Evolutionary conservation across 2,113 vertebrate genomes (phyloP).

Genomic region (Trinectes maculatus): DNA sequence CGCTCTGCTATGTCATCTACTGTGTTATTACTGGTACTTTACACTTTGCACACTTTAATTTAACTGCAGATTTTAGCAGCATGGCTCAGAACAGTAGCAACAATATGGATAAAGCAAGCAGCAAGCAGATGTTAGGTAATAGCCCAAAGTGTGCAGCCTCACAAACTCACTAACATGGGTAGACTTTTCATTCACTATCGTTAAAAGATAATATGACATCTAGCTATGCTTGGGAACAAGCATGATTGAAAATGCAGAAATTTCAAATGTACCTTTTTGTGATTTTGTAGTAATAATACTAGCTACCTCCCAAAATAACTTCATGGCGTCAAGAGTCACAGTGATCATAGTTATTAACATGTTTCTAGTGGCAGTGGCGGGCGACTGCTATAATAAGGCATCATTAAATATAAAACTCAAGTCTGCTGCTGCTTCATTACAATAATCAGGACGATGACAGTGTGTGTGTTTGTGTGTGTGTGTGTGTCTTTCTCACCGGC

Average conservation of each 20-base stretch:
- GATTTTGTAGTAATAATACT: no score
- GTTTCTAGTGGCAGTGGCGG: constrained; percentile 61
- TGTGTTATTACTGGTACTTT: no score
- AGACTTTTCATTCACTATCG: no score
- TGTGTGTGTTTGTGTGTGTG: constrained; percentile 19
- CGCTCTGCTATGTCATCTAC: no score
- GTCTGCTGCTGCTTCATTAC: constrained; percentile 65
- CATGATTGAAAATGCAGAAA: no score
- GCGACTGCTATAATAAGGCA: constrained; percentile 51
- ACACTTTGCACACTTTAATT: no score
- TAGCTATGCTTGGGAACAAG: not conserved
- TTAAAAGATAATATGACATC: not conserved
- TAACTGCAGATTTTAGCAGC: not conserved
- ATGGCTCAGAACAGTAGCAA: not conserved
- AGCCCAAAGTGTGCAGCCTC: no score
- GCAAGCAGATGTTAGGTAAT: no score
- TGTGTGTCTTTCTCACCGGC: constrained; percentile 81
- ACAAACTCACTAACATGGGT: not conserved
- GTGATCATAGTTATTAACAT: constrained; percentile 72
- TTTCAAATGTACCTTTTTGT: no score
- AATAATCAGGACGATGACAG: constrained; percentile 56
- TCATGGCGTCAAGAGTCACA: constrained; percentile 11
- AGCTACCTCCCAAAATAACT: constrained; percentile 47
- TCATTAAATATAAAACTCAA: constrained; percentile 71
- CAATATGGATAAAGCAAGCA: not conserved